Percentiles rank a stretch among this genome's conserved stretches.
These are phyloP conservation scores for Turritopsis dohrnii DNA, from an alignment of 30 jellyfish, hydroid and myxozoan genomes.

Conservation along the genomic window DNA sequence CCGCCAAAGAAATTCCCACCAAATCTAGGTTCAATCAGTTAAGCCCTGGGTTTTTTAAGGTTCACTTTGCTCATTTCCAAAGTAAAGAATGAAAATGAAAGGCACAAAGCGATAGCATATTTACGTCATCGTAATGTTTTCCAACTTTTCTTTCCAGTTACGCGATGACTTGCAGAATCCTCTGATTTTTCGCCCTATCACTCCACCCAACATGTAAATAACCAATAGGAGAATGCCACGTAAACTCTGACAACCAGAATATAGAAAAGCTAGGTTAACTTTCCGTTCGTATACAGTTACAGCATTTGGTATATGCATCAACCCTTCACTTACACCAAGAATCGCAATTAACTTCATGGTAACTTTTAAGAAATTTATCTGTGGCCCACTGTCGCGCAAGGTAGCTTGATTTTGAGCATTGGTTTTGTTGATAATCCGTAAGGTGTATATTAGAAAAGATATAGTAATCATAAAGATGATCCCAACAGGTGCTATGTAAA, in stretches of 20 bases:
- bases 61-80: too few species aligned
- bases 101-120: background rate
- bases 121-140: background rate
- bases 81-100: too few species aligned
- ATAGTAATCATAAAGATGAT: background rate
- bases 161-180: background rate
- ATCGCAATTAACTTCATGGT: background rate
- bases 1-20: too few species aligned
- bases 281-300: background rate
- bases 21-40: too few species aligned
- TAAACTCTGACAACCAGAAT: background rate
- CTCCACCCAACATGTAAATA: background rate
- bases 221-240: background rate
- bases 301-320: background rate
- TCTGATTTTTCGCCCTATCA: background rate
- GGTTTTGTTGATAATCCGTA: background rate
- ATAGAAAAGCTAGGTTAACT: background rate
- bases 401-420: background rate
- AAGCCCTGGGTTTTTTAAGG: too few species aligned
- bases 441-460: background rate
- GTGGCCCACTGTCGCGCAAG: background rate
- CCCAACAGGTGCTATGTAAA: background rate
- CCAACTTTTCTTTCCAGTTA: background rate
- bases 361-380: background rate
- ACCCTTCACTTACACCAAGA: slow-evolving; percentile 1